phyloP scores from a whole-genome alignment of 2,888 invertebrate species.

The Exocentrus adspersus region DNA sequence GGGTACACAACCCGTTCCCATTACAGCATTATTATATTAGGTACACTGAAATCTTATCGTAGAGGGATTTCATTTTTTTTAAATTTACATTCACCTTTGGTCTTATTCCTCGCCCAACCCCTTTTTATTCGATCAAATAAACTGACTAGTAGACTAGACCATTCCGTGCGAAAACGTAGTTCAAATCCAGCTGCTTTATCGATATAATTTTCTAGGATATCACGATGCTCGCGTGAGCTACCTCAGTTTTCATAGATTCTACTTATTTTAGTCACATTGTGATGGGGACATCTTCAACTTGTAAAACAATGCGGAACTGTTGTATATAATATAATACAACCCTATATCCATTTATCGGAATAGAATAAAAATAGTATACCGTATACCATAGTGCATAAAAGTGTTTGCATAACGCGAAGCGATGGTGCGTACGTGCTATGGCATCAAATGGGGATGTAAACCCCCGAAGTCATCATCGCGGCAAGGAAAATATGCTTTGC shows the following conservation, averaged over 20 bases:
- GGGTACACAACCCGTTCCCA: too few species aligned
- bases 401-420: neutral
- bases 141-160: neutral
- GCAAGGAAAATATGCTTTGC: neutral
- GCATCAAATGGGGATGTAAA: conserved; percentile 39
- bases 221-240: conserved; percentile 15
- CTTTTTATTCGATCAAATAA: conserved; percentile 8
- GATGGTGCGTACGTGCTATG: conserved; percentile 45
- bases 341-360: too few species aligned
- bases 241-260: conserved; percentile 12
- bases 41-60: too few species aligned
- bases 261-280: conserved; percentile 19
- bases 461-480: neutral
- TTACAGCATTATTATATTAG: too few species aligned
- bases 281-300: conserved; percentile 7
- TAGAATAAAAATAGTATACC: conserved; percentile 4
- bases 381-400: neutral
- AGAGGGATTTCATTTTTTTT: too few species aligned
- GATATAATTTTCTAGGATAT: conserved; percentile 22
- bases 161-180: conserved; percentile 25
- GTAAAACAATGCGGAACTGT: neutral
- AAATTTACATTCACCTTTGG: neutral
- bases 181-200: conserved; percentile 25
- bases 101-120: too few species aligned
- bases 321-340: neutral